phyloP scores from a whole-genome alignment of 2,113 vertebrate species.

The Corvus hawaiiensis region DNA sequence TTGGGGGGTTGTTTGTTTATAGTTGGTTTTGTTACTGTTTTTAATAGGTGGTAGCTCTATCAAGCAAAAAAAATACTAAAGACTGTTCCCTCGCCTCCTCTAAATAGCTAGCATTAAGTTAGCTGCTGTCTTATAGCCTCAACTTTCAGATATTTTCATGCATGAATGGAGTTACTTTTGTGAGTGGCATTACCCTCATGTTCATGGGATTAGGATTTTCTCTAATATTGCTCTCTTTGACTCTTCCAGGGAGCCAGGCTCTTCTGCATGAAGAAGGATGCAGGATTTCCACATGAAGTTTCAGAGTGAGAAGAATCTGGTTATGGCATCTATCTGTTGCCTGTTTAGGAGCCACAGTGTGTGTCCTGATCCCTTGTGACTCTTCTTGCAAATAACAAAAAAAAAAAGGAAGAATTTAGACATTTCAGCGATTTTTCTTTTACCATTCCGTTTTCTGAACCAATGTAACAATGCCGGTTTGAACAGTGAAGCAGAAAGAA shows the following conservation, averaged over 20 bases:
- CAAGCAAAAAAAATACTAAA: neutral
- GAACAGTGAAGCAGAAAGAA: neutral
- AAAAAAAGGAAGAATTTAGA: neutral
- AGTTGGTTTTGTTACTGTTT: neutral
- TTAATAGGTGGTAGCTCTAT: neutral
- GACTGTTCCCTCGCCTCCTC: rapidly evolving
- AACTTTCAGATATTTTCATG: neutral
- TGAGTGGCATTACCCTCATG: neutral
- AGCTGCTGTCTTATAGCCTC: neutral
- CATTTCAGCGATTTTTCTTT: neutral
- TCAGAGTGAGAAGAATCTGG: neutral
- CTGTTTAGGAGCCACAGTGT: neutral
- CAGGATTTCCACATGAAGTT: neutral
- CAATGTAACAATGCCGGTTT: neutral
- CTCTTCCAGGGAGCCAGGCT: neutral
- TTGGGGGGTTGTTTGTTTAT: rapidly evolving
- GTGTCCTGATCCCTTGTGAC: neutral
- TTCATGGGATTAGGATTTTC: neutral
- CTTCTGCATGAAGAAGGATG: neutral
- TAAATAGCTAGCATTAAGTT: neutral
- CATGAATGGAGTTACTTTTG: neutral
- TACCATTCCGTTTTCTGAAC: neutral
- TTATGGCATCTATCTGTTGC: neutral
- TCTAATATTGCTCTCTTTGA: neutral
- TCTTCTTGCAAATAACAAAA: neutral